Evolutionary conservation across 2,888 invertebrate genomes (phyloP), one percentile per base, ranked within the genome.

Genomic region (Parnassius orleans): DNA sequence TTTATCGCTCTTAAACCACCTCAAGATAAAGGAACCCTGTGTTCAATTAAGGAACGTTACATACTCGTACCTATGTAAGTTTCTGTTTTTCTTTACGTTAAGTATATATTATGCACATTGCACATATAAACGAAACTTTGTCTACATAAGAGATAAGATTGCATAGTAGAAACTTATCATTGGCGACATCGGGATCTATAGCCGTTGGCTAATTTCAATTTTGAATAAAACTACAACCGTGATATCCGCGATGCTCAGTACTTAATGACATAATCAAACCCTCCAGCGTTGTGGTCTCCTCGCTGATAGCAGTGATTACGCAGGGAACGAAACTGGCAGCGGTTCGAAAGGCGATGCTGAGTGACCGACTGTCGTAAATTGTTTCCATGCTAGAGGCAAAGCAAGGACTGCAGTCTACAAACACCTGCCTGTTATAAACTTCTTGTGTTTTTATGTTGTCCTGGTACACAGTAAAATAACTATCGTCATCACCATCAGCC

Each of bases 231-330:
- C 79, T 75, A 69, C 64, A 66, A 68, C 68, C 75, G 72, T 72
- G 79, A 79, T 82, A 81, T 83, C 83, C 81, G 80, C 81, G 79
- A 77, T 78, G 77, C 76, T 76, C 72, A n/a, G 42, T 56, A 33
- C 50, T 50, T 88, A 88, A 89, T 89, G 84, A 84, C 81, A 85
- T 90, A 87, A 90, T 86, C 83, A 72, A 65, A 69, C 79, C 89
- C 84, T 69, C 78, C 76, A 87, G 89, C 86, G 70, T 73, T 72
- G 71, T 47, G 53, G 48, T 48, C 48, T 51, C 59, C 46, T 42
- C 61, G 47, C 59, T 72, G 81, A 86, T 84, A 73, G 82, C 84
- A 75, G 86, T 84, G 73, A 85, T 89, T 83, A 72, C 67, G 59
- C 60, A 66, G 68, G 68, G 69, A 77, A 79, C 75, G 78, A 76